A percentile compares a stretch with the other conserved stretches of the same genome.
Evolutionary conservation across 2,888 invertebrate genomes (phyloP).

Genomic region (Calameuta filiformis): DNA sequence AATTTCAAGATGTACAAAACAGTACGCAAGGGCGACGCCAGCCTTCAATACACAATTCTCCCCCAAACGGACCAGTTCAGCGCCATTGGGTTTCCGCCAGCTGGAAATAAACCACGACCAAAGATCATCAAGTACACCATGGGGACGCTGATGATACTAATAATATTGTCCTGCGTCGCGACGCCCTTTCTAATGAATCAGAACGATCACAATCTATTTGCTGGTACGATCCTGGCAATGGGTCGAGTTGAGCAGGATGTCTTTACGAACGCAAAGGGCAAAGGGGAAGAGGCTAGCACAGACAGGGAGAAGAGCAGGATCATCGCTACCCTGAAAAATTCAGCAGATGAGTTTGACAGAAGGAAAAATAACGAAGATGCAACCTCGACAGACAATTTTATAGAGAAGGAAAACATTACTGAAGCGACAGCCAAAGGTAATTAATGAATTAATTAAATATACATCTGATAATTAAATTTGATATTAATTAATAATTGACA

Average conservation of each 20-base stretch:
- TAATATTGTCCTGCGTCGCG: conserved; percentile 38
- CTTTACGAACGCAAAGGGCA: background rate
- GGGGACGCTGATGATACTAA: conserved; percentile 36
- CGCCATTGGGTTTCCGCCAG: conserved; percentile 32
- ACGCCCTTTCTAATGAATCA: conserved; percentile 45
- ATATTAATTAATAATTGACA: background rate
- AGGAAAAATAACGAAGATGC: background rate
- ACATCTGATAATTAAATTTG: background rate
- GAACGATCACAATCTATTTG: conserved; percentile 42
- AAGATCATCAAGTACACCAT: conserved; percentile 42
- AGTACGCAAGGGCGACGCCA: conserved; percentile 79
- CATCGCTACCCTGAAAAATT: background rate
- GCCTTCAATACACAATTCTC: conserved; percentile 79
- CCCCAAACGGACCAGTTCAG: conserved; percentile 73
- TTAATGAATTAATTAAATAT: background rate
- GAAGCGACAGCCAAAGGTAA: background rate
- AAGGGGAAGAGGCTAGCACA: background rate
- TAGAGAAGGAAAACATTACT: background rate
- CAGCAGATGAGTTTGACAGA: background rate
- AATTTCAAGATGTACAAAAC: conserved; percentile 76
- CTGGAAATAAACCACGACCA: conserved; percentile 30
- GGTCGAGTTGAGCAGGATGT: conserved; percentile 8
- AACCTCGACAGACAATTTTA: background rate
- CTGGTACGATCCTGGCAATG: conserved; percentile 34
- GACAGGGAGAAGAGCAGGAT: background rate